Evolutionary conservation across 2,888 invertebrate genomes (phyloP), one percentile per base, ranked within the genome.

Genomic region (Protophormia terraenovae): DNA sequence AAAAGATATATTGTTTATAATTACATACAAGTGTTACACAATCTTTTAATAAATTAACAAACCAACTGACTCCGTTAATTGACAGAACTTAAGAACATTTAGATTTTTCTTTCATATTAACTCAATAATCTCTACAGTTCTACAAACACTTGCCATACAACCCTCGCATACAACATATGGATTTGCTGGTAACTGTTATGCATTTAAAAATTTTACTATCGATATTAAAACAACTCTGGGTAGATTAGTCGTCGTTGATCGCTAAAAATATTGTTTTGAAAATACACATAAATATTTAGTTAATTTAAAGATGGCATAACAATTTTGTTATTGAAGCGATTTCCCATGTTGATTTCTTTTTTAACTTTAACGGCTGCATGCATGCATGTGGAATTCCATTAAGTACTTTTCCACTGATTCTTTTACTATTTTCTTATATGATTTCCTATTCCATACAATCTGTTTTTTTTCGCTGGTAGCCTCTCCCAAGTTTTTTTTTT

Each of bases 271-370:
- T 58, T 12, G 3, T 41, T 79, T 71, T 79, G n/a, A 62, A 14
- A 67, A 67, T 47, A 55, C 55, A 55, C 8, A 3, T n/a, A 4
- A 29, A 62, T 35, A 35, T 8, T 6, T 50, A 66, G 41, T 45
- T 45, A 41, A 71, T 71, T 38, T 32, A 32, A 45, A 64, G 35
- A 71, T 76, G 76, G 60, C 27, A 58, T 24, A 75, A 67, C 60
- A 66, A 81, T 75, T 81, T 81, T 81, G 67, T 81, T 81, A 47
- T 29, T 81, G 22, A 38, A 76, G 47, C 35, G 55, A 82, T 82
- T 76, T 82, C 53, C 62, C 75, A 76, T 62, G 77, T 53, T 80
- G 72, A 86, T 86, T 64, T 64, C 24, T 55, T 45, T 55, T 53
- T 14, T 8, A 14, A 22, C 14, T 60, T 69, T 58, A 67, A 32